Percentiles rank a stretch among this genome's conserved stretches.
Evolutionary conservation across 2,888 invertebrate species (phyloP).

Genomic region (Odontocolon sp.): DNA sequence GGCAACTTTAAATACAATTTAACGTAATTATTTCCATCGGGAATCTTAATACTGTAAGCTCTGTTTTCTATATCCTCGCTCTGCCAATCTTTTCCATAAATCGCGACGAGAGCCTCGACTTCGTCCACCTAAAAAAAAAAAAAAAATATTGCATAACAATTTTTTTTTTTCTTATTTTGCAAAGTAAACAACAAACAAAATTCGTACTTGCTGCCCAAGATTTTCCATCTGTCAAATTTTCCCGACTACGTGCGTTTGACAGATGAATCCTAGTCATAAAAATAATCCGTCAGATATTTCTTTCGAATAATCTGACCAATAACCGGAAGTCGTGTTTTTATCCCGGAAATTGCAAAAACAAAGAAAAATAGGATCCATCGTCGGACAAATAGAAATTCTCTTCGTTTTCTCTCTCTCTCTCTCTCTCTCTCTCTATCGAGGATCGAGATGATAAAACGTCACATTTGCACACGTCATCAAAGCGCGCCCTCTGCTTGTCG

Average conservation of each 20-base stretch:
- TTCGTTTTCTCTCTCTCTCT: too few species aligned
- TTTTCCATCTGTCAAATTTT: constrained; percentile 40
- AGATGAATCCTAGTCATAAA: not conserved
- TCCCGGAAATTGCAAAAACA: too few species aligned
- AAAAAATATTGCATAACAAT: constrained; percentile 20
- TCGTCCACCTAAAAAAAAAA: constrained; percentile 83
- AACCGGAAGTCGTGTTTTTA: too few species aligned
- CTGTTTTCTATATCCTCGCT: constrained; percentile 83
- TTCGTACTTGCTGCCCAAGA: constrained; percentile 41
- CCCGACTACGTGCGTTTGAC: not conserved
- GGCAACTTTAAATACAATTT: constrained; percentile 86
- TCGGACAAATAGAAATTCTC: too few species aligned
- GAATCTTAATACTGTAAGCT: constrained; percentile 84
- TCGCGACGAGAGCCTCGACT: constrained; percentile 87
- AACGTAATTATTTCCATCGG: constrained; percentile 82
- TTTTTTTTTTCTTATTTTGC: not conserved
- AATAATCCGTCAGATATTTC: too few species aligned
- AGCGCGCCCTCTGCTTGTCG: constrained; percentile 60
- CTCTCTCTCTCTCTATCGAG: too few species aligned
- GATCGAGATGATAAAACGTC: too few species aligned
- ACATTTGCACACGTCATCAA: constrained; percentile 67
- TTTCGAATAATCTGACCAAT: too few species aligned
- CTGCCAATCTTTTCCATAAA: constrained; percentile 87
- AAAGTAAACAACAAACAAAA: not conserved
- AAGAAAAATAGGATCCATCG: too few species aligned